A percentile compares a stretch with the other conserved stretches of the same genome.
Evolutionary conservation across 2,113 vertebrate genomes (phyloP).

Genomic region (Hirundichthys speculiger): DNA sequence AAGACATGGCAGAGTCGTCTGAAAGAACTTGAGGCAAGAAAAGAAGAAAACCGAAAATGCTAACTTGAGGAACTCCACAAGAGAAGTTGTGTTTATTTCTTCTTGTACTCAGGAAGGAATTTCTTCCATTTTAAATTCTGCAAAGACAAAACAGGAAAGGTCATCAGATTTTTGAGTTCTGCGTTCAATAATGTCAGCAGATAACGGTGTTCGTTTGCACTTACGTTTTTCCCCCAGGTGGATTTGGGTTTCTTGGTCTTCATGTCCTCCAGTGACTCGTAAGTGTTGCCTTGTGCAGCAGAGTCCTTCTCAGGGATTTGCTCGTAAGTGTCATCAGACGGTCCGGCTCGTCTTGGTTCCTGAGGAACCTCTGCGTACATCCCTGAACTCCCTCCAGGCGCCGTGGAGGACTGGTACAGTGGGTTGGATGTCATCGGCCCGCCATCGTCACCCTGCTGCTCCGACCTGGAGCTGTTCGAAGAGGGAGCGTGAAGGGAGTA

Average conservation of each 20-base stretch:
- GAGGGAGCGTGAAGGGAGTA: conserved; percentile 53
- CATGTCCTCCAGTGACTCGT: conserved; percentile 68
- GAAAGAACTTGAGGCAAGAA: background rate
- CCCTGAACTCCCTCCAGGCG: rapidly evolving
- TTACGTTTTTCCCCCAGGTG: conserved; percentile 66
- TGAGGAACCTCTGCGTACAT: conserved; percentile 69
- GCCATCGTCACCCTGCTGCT: conserved; percentile 20
- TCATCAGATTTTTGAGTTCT: background rate
- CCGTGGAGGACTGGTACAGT: conserved; percentile 31
- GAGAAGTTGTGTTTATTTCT: conserved; percentile 47
- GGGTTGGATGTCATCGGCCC: conserved; percentile 44
- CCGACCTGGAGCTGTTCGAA: conserved; percentile 9
- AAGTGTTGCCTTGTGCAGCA: conserved; percentile 49
- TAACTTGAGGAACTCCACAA: background rate
- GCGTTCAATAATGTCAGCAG: background rate
- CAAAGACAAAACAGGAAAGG: conserved; percentile 22
- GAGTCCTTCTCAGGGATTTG: conserved; percentile 44
- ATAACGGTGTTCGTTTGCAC: background rate
- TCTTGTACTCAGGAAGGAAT: conserved; percentile 61
- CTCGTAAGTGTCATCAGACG: conserved; percentile 67
- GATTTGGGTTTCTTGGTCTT: conserved; percentile 62
- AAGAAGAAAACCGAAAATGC: background rate
- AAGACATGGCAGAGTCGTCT: background rate
- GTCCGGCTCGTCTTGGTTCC: background rate
- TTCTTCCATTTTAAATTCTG: conserved; percentile 69